phyloP scores from a whole-genome alignment of 2,113 vertebrate species.

The Elephas maximus region DNA sequence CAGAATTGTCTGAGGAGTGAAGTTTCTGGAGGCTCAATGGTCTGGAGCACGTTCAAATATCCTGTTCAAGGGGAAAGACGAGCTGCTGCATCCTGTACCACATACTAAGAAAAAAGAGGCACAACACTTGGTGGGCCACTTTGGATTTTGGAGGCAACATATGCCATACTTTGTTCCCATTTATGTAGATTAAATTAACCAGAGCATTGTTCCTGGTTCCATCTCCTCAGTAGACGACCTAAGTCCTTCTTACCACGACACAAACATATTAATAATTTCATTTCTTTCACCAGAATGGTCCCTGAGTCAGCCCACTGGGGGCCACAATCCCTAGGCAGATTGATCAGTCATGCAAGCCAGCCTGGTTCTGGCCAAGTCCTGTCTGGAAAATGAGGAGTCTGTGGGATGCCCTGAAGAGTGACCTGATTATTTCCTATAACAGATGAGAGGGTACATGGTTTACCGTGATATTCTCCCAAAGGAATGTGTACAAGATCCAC shows the following conservation, averaged over 20 bases:
- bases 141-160: not conserved
- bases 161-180: not conserved
- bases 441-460: not conserved
- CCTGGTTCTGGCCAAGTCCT: not conserved
- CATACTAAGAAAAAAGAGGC: not conserved
- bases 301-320: not conserved
- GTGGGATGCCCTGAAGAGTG: not conserved
- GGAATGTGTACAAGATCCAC: not conserved
- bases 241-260: not conserved
- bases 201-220: not conserved
- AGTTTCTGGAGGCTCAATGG: not conserved
- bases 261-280: not conserved
- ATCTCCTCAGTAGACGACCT: not conserved
- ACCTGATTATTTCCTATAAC: not conserved
- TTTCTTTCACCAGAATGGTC: conserved; percentile 12
- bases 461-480: not conserved
- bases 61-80: not conserved
- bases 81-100: not conserved
- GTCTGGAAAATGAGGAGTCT: not conserved
- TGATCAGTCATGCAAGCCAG: not conserved
- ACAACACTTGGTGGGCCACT: not conserved
- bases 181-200: not conserved
- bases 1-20: not conserved
- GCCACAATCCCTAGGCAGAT: not conserved
- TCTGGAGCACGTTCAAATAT: not conserved